Conservation (phyloP, 2,888 invertebrate species). For the Drosophila histrio region DNA sequence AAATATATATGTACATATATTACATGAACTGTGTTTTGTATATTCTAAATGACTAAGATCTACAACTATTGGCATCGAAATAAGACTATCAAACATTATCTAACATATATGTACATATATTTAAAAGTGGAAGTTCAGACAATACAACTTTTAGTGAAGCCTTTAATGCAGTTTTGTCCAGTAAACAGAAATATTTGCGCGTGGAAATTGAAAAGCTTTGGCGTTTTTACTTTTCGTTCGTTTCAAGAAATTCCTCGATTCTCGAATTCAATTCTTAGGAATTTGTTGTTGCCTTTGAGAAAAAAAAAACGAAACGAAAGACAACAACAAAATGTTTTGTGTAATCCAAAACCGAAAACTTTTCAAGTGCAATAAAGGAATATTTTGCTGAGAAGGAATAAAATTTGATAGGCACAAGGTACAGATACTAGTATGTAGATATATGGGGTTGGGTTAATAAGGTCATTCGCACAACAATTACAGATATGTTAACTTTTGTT, state of each 20-base stretch:
- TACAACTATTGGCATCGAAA: neutral
- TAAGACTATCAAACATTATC: neutral
- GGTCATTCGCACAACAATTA: conserved; percentile 38
- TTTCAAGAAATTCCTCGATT: conserved; percentile 40
- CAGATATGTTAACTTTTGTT: neutral
- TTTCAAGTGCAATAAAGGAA: conserved; percentile 33
- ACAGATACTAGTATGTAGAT: no score
- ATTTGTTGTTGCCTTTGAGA: conserved; percentile 10
- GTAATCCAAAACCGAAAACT: conserved; percentile 37
- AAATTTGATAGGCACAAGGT: neutral
- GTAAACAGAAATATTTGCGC: conserved; percentile 29
- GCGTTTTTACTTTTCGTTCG: conserved; percentile 4
- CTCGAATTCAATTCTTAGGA: conserved; percentile 47
- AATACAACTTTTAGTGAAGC: conserved; percentile 1
- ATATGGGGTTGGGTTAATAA: conserved; percentile 7
- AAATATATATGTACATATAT: no score
- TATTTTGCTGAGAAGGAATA: conserved; percentile 39
- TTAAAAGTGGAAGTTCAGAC: neutral
- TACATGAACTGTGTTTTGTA: neutral
- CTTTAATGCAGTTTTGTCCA: conserved; percentile 15
- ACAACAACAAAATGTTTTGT: neutral
- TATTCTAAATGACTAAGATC: neutral
- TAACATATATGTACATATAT: neutral
- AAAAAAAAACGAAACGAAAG: neutral
- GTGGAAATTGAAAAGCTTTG: conserved; percentile 33